Conservation (phyloP, 2,113 vertebrate genomes). For the Tichodroma muraria region DNA sequence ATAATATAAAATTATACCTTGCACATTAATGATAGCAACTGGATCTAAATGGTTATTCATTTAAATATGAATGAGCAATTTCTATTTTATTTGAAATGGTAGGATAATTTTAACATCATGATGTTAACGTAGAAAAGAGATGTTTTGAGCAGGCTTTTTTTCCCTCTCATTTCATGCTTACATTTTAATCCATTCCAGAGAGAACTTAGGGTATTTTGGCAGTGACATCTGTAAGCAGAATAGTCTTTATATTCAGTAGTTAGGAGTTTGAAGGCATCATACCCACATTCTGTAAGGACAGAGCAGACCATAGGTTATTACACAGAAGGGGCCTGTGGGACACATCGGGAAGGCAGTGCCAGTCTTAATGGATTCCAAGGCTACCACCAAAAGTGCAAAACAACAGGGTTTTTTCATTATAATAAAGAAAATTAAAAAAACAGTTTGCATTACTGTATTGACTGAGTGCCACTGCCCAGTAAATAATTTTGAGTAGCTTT, state of each 20-base stretch:
- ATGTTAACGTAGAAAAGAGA: constrained; percentile 7
- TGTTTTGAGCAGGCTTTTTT: not conserved
- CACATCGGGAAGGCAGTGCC: not conserved
- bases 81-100: constrained; percentile 59
- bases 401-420: not conserved
- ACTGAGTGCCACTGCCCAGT: not conserved
- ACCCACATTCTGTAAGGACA: not conserved
- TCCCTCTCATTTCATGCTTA: not conserved
- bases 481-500: not conserved
- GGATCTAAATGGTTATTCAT: constrained; percentile 73
- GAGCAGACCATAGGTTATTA: not conserved
- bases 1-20: constrained; percentile 82
- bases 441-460: not conserved
- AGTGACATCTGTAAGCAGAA: not conserved
- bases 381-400: not conserved
- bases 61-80: constrained; percentile 76
- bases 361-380: not conserved
- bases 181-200: not conserved
- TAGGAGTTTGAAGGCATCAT: not conserved
- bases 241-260: not conserved
- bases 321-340: not conserved
- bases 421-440: not conserved
- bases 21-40: constrained; percentile 63
- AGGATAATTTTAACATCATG: constrained; percentile 65
- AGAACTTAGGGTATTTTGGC: not conserved